Base-by-base conservation (phyloP, 2,797 vertebrate genomes). In the Eremophila alpestris region DNA sequence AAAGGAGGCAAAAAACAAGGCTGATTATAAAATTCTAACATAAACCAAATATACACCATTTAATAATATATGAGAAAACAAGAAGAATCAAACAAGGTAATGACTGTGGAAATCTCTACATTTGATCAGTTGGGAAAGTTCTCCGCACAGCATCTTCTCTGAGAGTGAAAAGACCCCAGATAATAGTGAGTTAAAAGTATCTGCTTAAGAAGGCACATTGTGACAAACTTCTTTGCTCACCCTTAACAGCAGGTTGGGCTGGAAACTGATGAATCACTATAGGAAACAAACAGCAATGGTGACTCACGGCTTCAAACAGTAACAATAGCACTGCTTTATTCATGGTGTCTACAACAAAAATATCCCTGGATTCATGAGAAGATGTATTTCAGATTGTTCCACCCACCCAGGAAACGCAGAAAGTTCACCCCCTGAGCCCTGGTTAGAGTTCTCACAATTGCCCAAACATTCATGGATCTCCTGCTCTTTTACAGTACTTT, bases 251-350 rank as follows among this genome's bases (percentile, higher is more conserved):
- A 94, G 56, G 34, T 71, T 89, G 58, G 67, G 89, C 62, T 94
- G 89, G 78, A 94, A 96, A 94, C 59, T 80, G 91, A 96, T 95
- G 94, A 91, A 92, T 93, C 92, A 87, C 78, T 94, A 83, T 49
- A 91, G 85, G 87, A 96, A 95, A 96, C 80, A 95, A 93, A 95
- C 70, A 83, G 80, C 84, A 92, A 32, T 27, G 63, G 65, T 96
- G 95, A 97, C 63, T 36, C 85, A 93, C 13, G 4, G 46, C 27
- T 94, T 91, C 75, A 73, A 67, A 91, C 32, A 12, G 46, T 78
- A 96, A 96, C 89, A 95, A 94, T 43, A 93, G 74, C 74, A 75
- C 40, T 71, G 79, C 81, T 83, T 82, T 68, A 83, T 92, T 64
- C 12, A 1, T 15, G 43, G 52, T 91, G 71, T 45, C 87, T 89